Conservation (phyloP, 1,140 invertebrate genomes). For the Diorhabda sublineata region DNA sequence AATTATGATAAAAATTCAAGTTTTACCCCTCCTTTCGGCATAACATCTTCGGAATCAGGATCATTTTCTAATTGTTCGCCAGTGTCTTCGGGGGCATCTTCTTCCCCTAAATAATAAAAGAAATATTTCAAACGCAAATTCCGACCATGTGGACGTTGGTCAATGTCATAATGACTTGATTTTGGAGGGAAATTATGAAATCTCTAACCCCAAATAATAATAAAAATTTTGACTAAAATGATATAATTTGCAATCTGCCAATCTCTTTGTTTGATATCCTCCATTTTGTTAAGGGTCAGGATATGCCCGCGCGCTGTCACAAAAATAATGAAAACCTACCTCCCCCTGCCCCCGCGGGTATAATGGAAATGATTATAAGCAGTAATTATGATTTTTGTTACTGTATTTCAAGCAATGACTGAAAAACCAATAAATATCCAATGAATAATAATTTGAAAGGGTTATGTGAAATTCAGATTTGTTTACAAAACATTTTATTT, state of each 20-base stretch:
- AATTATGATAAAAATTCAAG: background rate
- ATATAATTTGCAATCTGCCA: slow-evolving; percentile 49
- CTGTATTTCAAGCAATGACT: background rate
- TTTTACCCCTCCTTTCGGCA: slow-evolving; percentile 50
- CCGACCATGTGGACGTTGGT: slow-evolving; percentile 41
- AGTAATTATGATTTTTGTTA: slow-evolving; percentile 31
- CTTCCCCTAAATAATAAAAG: slow-evolving; percentile 56
- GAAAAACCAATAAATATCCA: no score
- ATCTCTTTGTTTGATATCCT: slow-evolving; percentile 66
- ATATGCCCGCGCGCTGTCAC: slow-evolving; percentile 50
- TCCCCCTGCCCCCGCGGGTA: slow-evolving; percentile 33
- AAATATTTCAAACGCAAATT: slow-evolving; percentile 29
- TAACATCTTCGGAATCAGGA: slow-evolving; percentile 67
- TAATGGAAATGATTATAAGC: slow-evolving; percentile 40
- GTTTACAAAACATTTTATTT: slow-evolving; percentile 18
- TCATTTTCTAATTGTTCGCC: slow-evolving; percentile 63
- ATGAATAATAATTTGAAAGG: no score
- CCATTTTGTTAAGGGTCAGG: slow-evolving; percentile 63
- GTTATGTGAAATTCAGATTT: slow-evolving; percentile 1
- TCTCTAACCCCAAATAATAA: slow-evolving; percentile 38
- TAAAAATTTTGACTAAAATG: slow-evolving; percentile 22
- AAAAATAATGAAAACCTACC: slow-evolving; percentile 50
- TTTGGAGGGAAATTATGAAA: slow-evolving; percentile 43
- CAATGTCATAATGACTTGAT: slow-evolving; percentile 36
- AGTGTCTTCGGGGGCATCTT: slow-evolving; percentile 62